Evolutionary conservation across 2,797 vertebrate genomes (phyloP), one percentile per base, ranked within the genome.

Genomic region (Chlorospingus semifuscus): DNA sequence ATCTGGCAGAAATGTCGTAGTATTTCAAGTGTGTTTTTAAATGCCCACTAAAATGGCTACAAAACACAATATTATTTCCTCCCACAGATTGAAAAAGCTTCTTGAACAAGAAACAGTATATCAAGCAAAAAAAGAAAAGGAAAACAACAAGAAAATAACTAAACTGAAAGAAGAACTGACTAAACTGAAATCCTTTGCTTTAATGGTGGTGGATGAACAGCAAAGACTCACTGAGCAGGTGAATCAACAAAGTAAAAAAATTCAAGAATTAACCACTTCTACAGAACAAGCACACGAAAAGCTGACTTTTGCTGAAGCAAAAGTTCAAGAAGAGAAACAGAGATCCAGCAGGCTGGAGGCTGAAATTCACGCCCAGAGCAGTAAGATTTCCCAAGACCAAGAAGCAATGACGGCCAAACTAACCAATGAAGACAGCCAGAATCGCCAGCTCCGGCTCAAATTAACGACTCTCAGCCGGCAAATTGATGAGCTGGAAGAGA

Each of bases 141-240:
- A 99, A 93, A 98, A 98, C 97, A 98, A 97, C 84, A 98, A 98
- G 87, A 99, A 98, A 96, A 97, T 98, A 87, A 60, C 89, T 9
- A 97, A 97, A 83, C 97, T 99, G 84, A 99, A 99, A 96, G 98
- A 99, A 82, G 99, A 99, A 97, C 94, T 99, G 92, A 99, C 98
- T 85, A 99, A 99, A 98, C 98, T 99, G 75, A 99, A 99, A 96
- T 99, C 99, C 8, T 99, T 99, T 97, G 98, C 99, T 71, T 98
- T 99, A 98, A 98, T 99, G 98, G 98, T 99, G 34, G 99, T 99
- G 34, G 99, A 99, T 76, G 99, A 99, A 98, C 99, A 99, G 95
- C 99, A 99, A 97, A 98, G 97, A 90, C 98, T 99, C 79, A 98
- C 98, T 1, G 98, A 98, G 93, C 98, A 99, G 97, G 96, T 99